Evolutionary conservation across 2,797 vertebrate species (phyloP), one percentile per base, ranked within the genome.

Genomic region (Holocentrus rufus): DNA sequence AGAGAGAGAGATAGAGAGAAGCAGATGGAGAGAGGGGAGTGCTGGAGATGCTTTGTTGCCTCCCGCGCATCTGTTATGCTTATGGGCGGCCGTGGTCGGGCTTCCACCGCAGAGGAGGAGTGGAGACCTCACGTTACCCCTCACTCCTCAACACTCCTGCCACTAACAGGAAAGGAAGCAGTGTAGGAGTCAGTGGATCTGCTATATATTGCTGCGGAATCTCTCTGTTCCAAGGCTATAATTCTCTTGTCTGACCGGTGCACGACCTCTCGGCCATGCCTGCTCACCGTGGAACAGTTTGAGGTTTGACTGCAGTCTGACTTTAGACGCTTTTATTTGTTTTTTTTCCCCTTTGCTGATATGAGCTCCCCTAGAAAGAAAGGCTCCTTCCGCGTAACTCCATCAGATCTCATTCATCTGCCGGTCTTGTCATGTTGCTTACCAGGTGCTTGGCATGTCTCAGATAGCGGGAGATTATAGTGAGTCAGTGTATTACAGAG

Each of bases 11-110:
- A n/a, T n/a, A 13, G 42, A 65, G 69, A 9, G 8, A 67, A 36
- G 61, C 60, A 60, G 44, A 71, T 27, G 15, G 65, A 69, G 75
- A 61, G 53, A 53, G 56, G 31, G 61, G 54, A 69, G 61, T 15
- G 27, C 0, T 15, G 6, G 65, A 71, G 64, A 66, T 69, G 54
- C 47, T 65, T 67, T 76, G 39, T 74, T 71, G 65, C 67, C 71
- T 80, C 82, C 76, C 71, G 68, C 75, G 65, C 36, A 64, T 77
- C 74, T 84, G 68, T 62, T 77, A 62, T 72, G 52, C 18, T 75
- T 49, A 17, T 72, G 34, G 62, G 22, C 63, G 31, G 49, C 23
- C 0, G 22, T 58, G 72, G 64, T 68, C 22, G 46, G 30, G 34
- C 42, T 72, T n/a, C 17, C 67, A 80, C 42, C 69, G 78, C 61